These are phyloP conservation scores for Lottia gigantea DNA, from an alignment of 2,888 invertebrate species.

Conservation along the genomic window DNA sequence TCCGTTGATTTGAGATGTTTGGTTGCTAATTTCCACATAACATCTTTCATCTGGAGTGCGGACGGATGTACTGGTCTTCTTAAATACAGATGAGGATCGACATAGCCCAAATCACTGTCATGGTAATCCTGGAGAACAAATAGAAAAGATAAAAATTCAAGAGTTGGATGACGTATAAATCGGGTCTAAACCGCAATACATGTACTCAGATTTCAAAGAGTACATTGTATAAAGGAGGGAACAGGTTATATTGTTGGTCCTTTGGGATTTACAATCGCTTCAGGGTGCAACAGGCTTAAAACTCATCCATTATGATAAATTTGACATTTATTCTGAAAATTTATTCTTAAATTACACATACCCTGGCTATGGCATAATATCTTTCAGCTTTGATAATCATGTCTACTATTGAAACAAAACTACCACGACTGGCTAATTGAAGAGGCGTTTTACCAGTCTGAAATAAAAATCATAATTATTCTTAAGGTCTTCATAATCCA, in stretches of 20 bases:
- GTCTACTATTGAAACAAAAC: conserved; percentile 85
- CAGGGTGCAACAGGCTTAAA: no score
- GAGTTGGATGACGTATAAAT: neutral
- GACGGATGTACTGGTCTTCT: conserved; percentile 55
- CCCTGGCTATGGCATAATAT: conserved; percentile 52
- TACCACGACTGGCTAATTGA: conserved; percentile 82
- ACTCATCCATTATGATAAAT: no score
- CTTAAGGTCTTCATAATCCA: neutral
- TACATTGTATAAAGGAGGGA: no score
- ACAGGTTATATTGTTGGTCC: no score
- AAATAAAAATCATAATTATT: conserved; percentile 38
- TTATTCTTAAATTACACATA: conserved; percentile 22
- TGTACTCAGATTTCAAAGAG: neutral
- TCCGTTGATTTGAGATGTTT: conserved; percentile 74
- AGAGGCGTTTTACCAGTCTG: conserved; percentile 79
- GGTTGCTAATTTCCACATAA: conserved; percentile 68
- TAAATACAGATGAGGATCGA: conserved; percentile 54
- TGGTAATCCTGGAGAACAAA: conserved; percentile 49
- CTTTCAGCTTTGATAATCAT: conserved; percentile 80
- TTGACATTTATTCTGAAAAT: no score
- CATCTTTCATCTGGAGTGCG: conserved; percentile 61
- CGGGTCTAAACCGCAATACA: no score
- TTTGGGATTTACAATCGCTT: no score
- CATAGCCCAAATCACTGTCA: conserved; percentile 55
- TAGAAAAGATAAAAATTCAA: neutral